phyloP scores from a whole-genome alignment of 2,888 invertebrate species.

The Tenthredo distinguenda region DNA sequence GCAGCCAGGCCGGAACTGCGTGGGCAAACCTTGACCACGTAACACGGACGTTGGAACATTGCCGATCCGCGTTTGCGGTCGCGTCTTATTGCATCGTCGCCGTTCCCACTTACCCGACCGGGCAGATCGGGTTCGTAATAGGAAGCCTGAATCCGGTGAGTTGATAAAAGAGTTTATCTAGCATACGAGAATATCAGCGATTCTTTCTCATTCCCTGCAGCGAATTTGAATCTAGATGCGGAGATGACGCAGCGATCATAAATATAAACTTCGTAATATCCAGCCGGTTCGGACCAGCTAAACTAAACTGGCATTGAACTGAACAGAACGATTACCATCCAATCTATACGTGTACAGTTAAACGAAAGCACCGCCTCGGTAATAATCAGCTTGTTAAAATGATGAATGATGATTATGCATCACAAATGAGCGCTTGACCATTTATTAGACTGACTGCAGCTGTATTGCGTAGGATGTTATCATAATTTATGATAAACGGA shows the following conservation, averaged over 20 bases:
- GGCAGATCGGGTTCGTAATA: constrained; percentile 97
- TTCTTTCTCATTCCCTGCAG: not conserved
- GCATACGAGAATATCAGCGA: not conserved
- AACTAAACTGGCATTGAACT: not conserved
- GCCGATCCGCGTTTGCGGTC: constrained; percentile 87
- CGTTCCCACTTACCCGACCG: constrained; percentile 98
- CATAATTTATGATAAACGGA: not conserved
- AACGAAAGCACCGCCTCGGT: not conserved
- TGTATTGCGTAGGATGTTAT: not conserved
- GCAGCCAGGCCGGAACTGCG: constrained; percentile 90
- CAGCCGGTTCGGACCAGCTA: not conserved
- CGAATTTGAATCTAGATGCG: not conserved
- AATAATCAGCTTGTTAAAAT: constrained; percentile 19
- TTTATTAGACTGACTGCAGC: not conserved
- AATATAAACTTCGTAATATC: not conserved
- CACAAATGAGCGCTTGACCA: constrained; percentile 13
- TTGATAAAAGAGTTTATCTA: constrained; percentile 53
- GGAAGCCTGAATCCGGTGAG: constrained; percentile 87
- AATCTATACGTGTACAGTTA: not conserved
- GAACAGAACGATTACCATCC: not conserved
- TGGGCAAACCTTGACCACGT: constrained; percentile 92
- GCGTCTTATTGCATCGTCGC: constrained; percentile 90
- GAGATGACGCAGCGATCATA: not conserved
- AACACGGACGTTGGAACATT: constrained; percentile 86
- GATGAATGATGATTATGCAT: constrained; percentile 6